These are phyloP conservation scores for Bruchidius siliquastri DNA, from an alignment of 2,888 invertebrate genomes.

Conservation along the genomic window DNA sequence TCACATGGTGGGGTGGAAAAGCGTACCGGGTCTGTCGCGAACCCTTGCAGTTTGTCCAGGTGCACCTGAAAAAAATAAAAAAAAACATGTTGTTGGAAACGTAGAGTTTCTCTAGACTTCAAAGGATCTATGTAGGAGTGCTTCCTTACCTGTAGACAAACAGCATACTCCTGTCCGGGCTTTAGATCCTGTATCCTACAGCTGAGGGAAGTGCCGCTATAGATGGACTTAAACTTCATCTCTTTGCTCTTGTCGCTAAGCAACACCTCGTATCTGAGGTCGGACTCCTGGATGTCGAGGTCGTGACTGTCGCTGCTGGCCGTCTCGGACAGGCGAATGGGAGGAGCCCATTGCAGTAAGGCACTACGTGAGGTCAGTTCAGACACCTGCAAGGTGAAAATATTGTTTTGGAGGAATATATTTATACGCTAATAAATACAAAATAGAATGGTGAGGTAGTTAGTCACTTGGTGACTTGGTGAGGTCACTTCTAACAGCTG, in stretches of 20 bases:
- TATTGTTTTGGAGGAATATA: not conserved
- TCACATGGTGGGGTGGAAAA: conserved; percentile 79
- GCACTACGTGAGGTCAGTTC: conserved; percentile 81
- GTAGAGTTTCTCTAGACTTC: too few relatives aligned
- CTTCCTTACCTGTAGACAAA: conserved; percentile 59
- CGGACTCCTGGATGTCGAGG: conserved; percentile 55
- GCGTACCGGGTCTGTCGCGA: conserved; percentile 70
- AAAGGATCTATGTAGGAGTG: too few relatives aligned
- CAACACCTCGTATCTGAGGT: conserved; percentile 75
- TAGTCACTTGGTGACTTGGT: too few relatives aligned
- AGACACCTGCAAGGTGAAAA: conserved; percentile 58
- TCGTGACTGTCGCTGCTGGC: conserved; percentile 48
- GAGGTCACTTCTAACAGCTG: too few relatives aligned
- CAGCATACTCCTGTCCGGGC: conserved; percentile 83
- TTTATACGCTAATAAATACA: too few relatives aligned
- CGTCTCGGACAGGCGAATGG: conserved; percentile 50
- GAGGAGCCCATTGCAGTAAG: conserved; percentile 77
- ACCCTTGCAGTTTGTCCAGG: conserved; percentile 69
- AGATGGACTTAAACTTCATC: conserved; percentile 80
- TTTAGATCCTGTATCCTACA: conserved; percentile 79
- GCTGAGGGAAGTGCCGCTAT: conserved; percentile 70
- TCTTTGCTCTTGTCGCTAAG: conserved; percentile 74
- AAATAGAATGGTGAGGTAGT: not conserved
- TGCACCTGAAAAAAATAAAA: conserved; percentile 51
- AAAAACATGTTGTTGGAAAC: too few relatives aligned